Conservation (phyloP, 2,113 vertebrate species). For the Melanotaenia duboulayi region DNA sequence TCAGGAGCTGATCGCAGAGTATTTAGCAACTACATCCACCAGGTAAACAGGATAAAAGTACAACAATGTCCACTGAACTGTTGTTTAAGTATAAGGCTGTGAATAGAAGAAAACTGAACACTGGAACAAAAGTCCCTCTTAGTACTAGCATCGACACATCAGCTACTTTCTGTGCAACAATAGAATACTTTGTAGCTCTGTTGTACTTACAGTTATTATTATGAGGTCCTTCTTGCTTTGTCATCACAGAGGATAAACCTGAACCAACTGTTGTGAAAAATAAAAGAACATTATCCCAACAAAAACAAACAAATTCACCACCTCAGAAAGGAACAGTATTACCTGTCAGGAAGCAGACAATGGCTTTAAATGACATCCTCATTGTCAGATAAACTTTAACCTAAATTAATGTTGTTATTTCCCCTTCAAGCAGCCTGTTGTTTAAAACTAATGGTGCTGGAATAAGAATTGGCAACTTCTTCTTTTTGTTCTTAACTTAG, state of each 20-base stretch:
- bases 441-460: not conserved
- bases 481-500: not conserved
- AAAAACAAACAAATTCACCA: not conserved
- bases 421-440: too few relatives aligned
- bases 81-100: too few relatives aligned
- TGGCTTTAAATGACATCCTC: conserved; percentile 3
- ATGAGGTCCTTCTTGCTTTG: fast-evolving
- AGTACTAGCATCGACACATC: not conserved
- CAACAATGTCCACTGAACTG: not conserved
- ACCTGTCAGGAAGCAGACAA: conserved; percentile 45
- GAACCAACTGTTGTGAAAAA: conserved; percentile 21
- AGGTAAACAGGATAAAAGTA: not conserved
- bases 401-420: not conserved
- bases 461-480: not conserved
- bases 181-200: not conserved
- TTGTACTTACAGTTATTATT: conserved; percentile 39
- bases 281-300: not conserved
- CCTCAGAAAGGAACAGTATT: not conserved
- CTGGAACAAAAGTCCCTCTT: not conserved
- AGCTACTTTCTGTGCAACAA: not conserved
- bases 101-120: not conserved
- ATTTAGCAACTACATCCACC: not conserved
- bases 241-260: not conserved
- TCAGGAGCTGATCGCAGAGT: not conserved
- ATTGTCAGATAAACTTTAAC: conserved; percentile 12